These are phyloP conservation scores for Oligia latruncula DNA, from an alignment of 2,888 invertebrate species.

Conservation along the genomic window DNA sequence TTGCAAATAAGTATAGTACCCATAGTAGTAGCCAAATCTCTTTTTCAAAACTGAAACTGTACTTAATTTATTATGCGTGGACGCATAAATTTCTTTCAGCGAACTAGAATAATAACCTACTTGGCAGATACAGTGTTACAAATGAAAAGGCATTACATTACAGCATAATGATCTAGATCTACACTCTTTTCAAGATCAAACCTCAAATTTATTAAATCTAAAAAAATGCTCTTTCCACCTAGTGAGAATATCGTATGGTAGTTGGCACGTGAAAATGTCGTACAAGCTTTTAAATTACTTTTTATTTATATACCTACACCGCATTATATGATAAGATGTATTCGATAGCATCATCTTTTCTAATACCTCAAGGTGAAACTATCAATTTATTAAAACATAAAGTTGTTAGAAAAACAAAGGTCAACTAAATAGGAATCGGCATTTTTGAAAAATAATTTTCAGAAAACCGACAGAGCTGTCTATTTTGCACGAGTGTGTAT, in stretches of 20 bases:
- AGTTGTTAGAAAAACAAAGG: neutral
- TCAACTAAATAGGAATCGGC: neutral
- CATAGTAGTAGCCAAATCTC: constrained; percentile 10
- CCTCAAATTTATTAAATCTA: constrained; percentile 54
- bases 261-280: constrained; percentile 53
- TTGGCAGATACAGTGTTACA: constrained; percentile 72
- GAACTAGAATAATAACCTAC: constrained; percentile 77
- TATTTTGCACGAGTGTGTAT: constrained; percentile 15
- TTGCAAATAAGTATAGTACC: constrained; percentile 3
- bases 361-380: constrained; percentile 52
- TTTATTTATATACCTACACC: constrained; percentile 35
- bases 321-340: constrained; percentile 46
- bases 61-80: constrained; percentile 63
- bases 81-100: constrained; percentile 72
- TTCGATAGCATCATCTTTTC: constrained; percentile 27
- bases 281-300: constrained; percentile 48
- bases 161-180: constrained; percentile 18
- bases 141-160: constrained; percentile 53
- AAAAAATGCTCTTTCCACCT: constrained; percentile 31
- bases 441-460: neutral
- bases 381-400: constrained; percentile 33
- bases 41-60: constrained; percentile 46
- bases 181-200: constrained; percentile 71
- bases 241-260: constrained; percentile 31
- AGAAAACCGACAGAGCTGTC: no score